phyloP scores from a whole-genome alignment of 92 coral and sea anemone genomes.

The Zoanthus sansibaricus region DNA sequence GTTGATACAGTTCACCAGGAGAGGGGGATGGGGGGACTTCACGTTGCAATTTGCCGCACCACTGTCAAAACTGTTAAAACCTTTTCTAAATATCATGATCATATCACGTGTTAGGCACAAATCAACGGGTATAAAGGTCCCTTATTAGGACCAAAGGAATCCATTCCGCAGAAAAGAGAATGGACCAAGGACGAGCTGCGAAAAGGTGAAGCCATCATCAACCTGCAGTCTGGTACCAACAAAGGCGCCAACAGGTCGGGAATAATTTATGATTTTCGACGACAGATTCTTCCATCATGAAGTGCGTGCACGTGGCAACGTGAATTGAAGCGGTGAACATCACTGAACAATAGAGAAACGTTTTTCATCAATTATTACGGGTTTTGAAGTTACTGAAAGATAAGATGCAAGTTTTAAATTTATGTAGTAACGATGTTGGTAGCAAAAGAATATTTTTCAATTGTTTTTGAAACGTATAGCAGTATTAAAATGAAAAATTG shows the following conservation, averaged over 20 bases:
- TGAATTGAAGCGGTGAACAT: too few relatives aligned
- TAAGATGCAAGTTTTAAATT: too few relatives aligned
- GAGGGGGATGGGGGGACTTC: neutral
- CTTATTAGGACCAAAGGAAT: constrained; percentile 29
- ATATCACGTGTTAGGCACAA: constrained; percentile 21
- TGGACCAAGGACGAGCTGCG: constrained; percentile 18
- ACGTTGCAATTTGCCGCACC: neutral
- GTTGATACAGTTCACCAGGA: too few relatives aligned
- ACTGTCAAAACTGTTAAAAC: neutral
- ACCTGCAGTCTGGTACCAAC: constrained; percentile 35
- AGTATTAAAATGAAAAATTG: too few relatives aligned
- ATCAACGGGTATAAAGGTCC: constrained; percentile 39
- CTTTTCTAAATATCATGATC: neutral
- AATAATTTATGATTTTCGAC: constrained; percentile 14
- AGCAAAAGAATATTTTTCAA: too few relatives aligned
- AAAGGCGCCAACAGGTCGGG: constrained; percentile 26
- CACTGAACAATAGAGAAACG: too few relatives aligned
- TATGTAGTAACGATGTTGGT: too few relatives aligned
- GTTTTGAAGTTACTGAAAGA: too few relatives aligned
- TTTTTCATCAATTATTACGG: too few relatives aligned
- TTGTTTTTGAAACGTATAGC: too few relatives aligned
- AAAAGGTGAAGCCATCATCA: constrained; percentile 16
- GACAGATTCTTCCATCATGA: constrained; percentile 23
- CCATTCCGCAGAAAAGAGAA: neutral
- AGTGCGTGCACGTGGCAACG: neutral